Evolutionary conservation across 2,113 vertebrate genomes (phyloP), one percentile per base, ranked within the genome.

Genomic region (Notechis scutatus): DNA sequence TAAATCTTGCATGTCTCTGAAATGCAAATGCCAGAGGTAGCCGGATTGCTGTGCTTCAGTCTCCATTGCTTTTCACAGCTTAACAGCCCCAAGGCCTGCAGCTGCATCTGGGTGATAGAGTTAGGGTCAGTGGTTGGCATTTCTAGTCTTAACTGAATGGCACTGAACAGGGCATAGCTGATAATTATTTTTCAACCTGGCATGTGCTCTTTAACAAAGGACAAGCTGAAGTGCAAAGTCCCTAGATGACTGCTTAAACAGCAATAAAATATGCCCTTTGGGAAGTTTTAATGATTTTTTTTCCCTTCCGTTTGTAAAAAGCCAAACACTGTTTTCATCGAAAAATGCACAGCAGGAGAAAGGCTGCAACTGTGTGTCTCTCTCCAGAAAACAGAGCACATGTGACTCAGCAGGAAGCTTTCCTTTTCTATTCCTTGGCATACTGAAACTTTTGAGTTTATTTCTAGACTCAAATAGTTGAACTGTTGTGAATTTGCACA

Each of bases 241-340:
- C 57, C 92, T 61, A 29, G 29, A n/a, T 87, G 91, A 86, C 85
- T 55, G 34, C 64, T 93, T 93, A 91, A 93, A 93, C 14, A 93
- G 85, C 57, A 88, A 91, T 69, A 88, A 55, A 91, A 88, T 69
- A 39, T 74, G 85, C n/a, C 92, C 89, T 10, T 26, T n/a, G 50
- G 85, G 85, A 93, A 87, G 34, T 18, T 69, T 87, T 50, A 93
- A 91, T 74, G 57, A 69, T 91, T 74, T 93, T 8, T 52, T 15
- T 24, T 2, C 3, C 42, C 91, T 55, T 55, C 54, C 39, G 6
- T 45, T 50, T 42, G 1, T 55, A 87, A 86, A 87, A 87, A 90
- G 81, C 85, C 89, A 87, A 91, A 93, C 52, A 24, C 57, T 86
- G 18, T 87, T 88, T 87, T 87, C 57, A n/a, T 87, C 12, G 8